These are phyloP conservation scores for Meta bourneti DNA, from an alignment of 2,888 invertebrate species.

Conservation along the genomic window DNA sequence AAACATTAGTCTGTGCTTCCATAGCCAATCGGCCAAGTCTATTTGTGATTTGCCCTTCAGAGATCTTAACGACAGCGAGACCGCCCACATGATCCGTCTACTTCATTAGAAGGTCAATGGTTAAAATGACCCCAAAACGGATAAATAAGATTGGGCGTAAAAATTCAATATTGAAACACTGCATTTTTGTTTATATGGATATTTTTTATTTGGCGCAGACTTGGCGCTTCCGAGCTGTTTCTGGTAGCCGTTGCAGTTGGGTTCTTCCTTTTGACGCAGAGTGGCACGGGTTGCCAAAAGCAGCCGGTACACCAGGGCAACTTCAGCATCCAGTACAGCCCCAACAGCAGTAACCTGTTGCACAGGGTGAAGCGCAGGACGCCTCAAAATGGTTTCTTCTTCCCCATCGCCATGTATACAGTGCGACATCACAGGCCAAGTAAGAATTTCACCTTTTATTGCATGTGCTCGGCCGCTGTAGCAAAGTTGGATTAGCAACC, in stretches of 20 bases:
- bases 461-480: no score
- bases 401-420: conserved; percentile 74
- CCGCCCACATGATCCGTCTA: no score
- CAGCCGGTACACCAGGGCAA: background rate
- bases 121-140: no score
- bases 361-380: conserved; percentile 37
- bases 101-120: no score
- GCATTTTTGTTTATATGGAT: no score
- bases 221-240: background rate
- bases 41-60: no score
- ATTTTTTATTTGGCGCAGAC: background rate
- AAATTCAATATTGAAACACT: no score
- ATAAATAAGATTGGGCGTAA: no score
- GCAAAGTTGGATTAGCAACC: no score
- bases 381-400: conserved; percentile 63
- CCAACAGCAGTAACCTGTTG: background rate
- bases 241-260: background rate
- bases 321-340: background rate
- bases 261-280: background rate
- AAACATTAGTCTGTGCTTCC: no score
- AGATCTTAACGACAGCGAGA: no score
- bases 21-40: no score
- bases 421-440: conserved; percentile 74
- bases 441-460: background rate
- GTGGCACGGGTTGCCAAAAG: background rate